phyloP scores from a whole-genome alignment of 1,140 invertebrate genomes.

The Glossosoma conforme region DNA sequence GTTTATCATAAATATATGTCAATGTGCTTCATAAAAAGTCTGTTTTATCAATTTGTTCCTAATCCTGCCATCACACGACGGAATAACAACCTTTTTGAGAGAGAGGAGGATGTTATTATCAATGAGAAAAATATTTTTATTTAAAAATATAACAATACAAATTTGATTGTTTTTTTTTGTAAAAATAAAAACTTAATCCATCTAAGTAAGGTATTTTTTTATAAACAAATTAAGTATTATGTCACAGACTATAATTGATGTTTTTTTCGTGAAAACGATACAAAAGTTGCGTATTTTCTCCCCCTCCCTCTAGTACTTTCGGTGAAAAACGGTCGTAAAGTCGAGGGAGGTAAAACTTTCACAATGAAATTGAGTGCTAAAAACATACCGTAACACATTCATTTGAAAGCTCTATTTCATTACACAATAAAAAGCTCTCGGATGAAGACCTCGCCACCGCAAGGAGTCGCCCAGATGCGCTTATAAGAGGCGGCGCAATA shows the following conservation, averaged over 20 bases:
- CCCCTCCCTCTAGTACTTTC: conserved; percentile 15
- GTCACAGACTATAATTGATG: too few relatives aligned
- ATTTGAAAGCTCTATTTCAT: conserved; percentile 28
- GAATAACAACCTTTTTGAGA: too few relatives aligned
- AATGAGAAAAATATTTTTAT: too few relatives aligned
- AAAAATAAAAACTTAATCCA: too few relatives aligned
- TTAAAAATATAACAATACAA: too few relatives aligned
- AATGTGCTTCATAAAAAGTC: too few relatives aligned
- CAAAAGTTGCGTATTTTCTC: conserved; percentile 22
- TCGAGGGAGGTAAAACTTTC: conserved; percentile 15
- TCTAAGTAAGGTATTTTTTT: conserved; percentile 5
- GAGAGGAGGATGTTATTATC: too few relatives aligned
- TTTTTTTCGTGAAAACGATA: not conserved
- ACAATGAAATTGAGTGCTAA: conserved; percentile 24
- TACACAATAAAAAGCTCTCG: conserved; percentile 29
- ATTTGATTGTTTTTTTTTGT: too few relatives aligned
- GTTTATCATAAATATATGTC: too few relatives aligned
- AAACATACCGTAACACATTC: conserved; percentile 31
- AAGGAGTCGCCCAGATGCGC: conserved; percentile 22
- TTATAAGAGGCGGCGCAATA: conserved; percentile 30
- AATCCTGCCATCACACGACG: too few relatives aligned
- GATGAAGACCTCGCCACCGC: conserved; percentile 25
- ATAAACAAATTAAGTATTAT: conserved; percentile 10
- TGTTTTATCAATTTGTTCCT: too few relatives aligned
- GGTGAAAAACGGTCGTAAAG: conserved; percentile 29